A percentile compares a stretch with the other conserved stretches of the same genome.
Evolutionary conservation across 2,888 invertebrate genomes (phyloP).

Genomic region (Xestia rhomboidea): DNA sequence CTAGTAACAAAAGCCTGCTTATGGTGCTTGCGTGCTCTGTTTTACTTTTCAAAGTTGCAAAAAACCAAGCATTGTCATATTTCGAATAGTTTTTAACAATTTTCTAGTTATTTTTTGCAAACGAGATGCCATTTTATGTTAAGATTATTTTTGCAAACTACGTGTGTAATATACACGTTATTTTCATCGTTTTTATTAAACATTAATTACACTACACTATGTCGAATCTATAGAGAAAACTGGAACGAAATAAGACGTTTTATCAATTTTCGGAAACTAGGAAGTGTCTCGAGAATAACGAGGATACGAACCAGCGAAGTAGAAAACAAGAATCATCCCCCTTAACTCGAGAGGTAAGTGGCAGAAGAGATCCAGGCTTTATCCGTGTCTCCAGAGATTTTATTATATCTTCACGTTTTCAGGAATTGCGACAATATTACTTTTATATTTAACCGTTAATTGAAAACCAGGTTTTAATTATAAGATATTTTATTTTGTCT

Average conservation of each 20-base stretch:
- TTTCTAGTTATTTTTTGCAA: background rate
- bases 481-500: background rate
- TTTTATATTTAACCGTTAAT: background rate
- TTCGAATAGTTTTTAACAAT: slow-evolving; percentile 2
- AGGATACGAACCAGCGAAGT: slow-evolving; percentile 75
- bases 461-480: background rate
- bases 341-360: slow-evolving; percentile 70
- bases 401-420: slow-evolving; percentile 25
- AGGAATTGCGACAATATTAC: background rate
- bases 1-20: background rate
- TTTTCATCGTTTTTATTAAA: background rate
- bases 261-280: slow-evolving; percentile 24
- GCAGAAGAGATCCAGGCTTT: slow-evolving; percentile 68
- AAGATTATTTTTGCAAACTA: background rate
- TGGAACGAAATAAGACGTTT: slow-evolving; percentile 12
- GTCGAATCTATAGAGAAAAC: background rate
- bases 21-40: slow-evolving; percentile 7
- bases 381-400: slow-evolving; percentile 59
- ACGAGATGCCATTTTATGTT: background rate
- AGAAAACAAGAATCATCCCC: slow-evolving; percentile 78
- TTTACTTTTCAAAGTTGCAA: slow-evolving; percentile 16
- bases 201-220: background rate
- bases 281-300: slow-evolving; percentile 68
- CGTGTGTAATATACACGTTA: background rate
- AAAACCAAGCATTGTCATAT: background rate